phyloP scores from a whole-genome alignment of 2,113 vertebrate species.

The Odocoileus virginianus region DNA sequence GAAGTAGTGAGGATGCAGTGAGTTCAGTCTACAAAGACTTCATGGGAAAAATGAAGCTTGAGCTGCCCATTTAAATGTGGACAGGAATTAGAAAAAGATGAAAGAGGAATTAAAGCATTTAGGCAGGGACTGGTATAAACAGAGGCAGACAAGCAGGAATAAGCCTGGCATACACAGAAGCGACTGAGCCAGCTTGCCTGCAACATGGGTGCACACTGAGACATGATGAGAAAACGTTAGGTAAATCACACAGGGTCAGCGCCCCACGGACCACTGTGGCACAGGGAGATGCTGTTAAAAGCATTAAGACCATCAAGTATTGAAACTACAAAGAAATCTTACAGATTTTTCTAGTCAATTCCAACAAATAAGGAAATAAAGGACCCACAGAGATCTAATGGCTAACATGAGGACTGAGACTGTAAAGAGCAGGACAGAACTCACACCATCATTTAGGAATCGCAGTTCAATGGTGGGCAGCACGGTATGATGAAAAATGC shows the following conservation, averaged over 20 bases:
- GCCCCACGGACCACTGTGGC: neutral
- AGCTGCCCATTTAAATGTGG: neutral
- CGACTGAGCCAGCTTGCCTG: neutral
- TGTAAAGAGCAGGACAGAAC: neutral
- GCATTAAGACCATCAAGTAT: neutral
- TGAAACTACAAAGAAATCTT: constrained; percentile 43
- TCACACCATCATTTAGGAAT: neutral
- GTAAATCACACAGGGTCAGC: constrained; percentile 18
- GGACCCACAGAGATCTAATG: neutral
- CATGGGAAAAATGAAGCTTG: neutral
- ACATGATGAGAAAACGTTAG: neutral
- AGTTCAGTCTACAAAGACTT: neutral
- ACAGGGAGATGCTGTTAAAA: neutral
- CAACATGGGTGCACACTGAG: neutral
- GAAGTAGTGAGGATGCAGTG: neutral
- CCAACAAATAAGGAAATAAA: constrained; percentile 27
- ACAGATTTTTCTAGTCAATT: constrained; percentile 28
- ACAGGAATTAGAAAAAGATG: constrained; percentile 11
- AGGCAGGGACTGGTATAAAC: neutral
- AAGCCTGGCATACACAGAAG: neutral
- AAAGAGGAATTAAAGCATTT: constrained; percentile 1
- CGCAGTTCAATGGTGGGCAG: neutral
- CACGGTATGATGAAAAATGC: neutral
- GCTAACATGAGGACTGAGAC: neutral
- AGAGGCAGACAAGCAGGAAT: neutral